Evolutionary conservation across 2,113 vertebrate genomes (phyloP).

Genomic region (Ciconia stormi): DNA sequence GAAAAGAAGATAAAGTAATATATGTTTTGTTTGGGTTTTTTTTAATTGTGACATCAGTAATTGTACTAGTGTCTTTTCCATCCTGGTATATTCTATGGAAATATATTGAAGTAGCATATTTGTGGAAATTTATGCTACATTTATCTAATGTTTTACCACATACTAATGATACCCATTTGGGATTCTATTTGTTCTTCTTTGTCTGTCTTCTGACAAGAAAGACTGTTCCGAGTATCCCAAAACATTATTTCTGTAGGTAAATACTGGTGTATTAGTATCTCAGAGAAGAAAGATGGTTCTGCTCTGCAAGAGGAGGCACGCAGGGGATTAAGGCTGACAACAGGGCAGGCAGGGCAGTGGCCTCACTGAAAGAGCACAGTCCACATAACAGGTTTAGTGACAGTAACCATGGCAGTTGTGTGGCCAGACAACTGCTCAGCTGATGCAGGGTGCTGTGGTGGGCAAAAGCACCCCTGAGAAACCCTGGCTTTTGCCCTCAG

Average conservation of each 20-base stretch:
- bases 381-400: not conserved
- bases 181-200: not conserved
- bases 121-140: not conserved
- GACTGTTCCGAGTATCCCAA: not conserved
- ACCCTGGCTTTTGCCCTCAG: not conserved
- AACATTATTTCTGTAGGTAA: not conserved
- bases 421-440: not conserved
- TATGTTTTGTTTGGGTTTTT: not conserved
- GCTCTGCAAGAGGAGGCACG: not conserved
- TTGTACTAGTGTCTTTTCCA: not conserved
- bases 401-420: too few relatives aligned
- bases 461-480: not conserved
- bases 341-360: not conserved
- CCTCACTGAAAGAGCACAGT: not conserved
- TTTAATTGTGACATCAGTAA: not conserved
- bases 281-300: not conserved
- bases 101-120: not conserved
- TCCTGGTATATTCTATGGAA: not conserved
- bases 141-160: not conserved
- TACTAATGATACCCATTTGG: not conserved
- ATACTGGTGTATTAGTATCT: not conserved
- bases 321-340: not conserved
- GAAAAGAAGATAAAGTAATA: not conserved
- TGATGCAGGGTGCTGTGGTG: not conserved
- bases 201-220: not conserved